A percentile compares a stretch with the other conserved stretches of the same genome.
Evolutionary conservation across 2,113 vertebrate genomes (phyloP).

Genomic region (Rhinichthys klamathensis): DNA sequence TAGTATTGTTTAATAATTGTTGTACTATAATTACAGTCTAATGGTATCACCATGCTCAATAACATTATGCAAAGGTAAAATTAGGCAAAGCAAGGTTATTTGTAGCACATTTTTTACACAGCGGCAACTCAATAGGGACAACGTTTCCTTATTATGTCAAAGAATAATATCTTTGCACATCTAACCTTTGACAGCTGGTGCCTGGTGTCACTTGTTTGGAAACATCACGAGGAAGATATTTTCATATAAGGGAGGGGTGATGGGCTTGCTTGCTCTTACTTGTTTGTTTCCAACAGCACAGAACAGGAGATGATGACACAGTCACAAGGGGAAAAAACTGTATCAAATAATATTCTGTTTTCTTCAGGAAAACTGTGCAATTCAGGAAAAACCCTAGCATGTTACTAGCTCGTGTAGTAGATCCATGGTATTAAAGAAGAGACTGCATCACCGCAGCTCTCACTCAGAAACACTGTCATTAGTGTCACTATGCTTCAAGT

Average conservation of each 20-base stretch:
- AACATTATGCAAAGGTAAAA: background rate
- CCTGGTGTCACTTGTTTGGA: conserved; percentile 11
- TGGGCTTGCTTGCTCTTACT: background rate
- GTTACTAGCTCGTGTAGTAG: background rate
- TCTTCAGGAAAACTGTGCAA: background rate
- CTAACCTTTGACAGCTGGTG: background rate
- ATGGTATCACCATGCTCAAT: background rate
- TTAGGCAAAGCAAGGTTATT: background rate
- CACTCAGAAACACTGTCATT: background rate
- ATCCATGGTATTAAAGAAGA: background rate
- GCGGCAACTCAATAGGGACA: background rate
- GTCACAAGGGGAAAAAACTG: background rate
- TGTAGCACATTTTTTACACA: background rate
- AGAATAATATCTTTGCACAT: background rate
- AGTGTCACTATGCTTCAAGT: background rate
- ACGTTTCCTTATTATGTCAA: background rate
- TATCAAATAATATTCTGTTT: background rate
- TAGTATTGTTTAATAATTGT: background rate
- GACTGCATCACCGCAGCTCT: background rate
- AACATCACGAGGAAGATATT: background rate
- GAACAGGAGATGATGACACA: background rate
- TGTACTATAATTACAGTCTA: background rate
- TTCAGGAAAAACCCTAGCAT: background rate
- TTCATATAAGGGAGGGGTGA: background rate
- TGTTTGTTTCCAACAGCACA: background rate